These are phyloP conservation scores for Steinernema feltiae DNA, from an alignment of 1,140 invertebrate species.

Conservation along the genomic window DNA sequence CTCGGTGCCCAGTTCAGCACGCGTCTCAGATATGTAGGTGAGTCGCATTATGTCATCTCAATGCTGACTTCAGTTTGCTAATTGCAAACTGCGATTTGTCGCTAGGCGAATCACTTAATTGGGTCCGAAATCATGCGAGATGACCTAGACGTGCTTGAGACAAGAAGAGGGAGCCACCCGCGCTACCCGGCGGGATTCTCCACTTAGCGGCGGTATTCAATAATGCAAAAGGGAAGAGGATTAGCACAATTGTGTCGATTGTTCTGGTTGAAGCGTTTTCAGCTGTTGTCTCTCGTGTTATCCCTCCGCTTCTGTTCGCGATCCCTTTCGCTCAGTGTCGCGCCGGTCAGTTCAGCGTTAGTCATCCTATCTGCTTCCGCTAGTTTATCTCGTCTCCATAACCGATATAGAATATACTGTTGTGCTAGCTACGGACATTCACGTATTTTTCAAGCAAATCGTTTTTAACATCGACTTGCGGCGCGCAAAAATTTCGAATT, in stretches of 20 bases:
- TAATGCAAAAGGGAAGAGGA: slow-evolving; percentile 15
- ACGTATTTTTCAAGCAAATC: no score
- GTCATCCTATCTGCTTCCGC: not conserved
- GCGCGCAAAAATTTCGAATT: no score
- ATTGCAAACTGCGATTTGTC: not conserved
- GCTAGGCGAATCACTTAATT: no score
- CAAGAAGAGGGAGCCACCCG: not conserved
- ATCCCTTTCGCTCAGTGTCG: no score
- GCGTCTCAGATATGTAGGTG: no score
- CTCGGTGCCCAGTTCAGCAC: not conserved
- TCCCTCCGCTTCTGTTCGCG: not conserved
- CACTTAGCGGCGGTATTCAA: slow-evolving; percentile 15
- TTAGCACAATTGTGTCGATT: slow-evolving; percentile 11
- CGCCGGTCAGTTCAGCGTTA: no score
- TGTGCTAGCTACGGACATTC: no score
- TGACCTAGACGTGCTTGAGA: not conserved
- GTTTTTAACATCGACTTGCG: no score
- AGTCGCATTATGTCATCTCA: no score
- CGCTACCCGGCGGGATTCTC: not conserved
- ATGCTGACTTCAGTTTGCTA: not conserved
- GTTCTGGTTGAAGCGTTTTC: slow-evolving; percentile 7
- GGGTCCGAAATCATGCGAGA: no score
- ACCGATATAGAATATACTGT: no score
- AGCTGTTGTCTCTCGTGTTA: slow-evolving; percentile 9
- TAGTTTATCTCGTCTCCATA: no score